Conservation (phyloP, 2,113 vertebrate species). For the Trematocara marginatum region DNA sequence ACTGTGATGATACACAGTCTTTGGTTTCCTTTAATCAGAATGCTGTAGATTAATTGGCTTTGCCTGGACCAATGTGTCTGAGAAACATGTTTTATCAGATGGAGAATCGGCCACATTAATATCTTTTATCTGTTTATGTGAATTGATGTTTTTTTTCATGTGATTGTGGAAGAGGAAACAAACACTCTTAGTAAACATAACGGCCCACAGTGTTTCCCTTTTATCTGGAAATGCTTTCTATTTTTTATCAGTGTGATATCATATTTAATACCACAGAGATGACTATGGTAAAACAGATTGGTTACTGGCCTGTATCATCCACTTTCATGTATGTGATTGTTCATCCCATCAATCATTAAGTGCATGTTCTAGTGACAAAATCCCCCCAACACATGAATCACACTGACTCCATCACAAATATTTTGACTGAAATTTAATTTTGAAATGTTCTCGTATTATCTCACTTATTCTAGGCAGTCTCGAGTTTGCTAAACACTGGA, state of each 20-base stretch:
- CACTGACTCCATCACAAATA: not conserved
- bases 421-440: not conserved
- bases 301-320: not conserved
- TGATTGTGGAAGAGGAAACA: not conserved
- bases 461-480: not conserved
- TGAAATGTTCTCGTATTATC: not conserved
- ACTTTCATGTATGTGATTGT: not conserved
- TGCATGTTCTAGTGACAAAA: not conserved
- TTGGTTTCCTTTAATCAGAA: not conserved
- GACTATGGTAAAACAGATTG: not conserved
- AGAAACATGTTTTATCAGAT: not conserved
- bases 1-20: not conserved
- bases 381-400: not conserved
- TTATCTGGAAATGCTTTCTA: not conserved
- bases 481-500: not conserved
- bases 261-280: not conserved
- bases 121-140: not conserved
- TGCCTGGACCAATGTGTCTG: not conserved
- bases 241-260: not conserved
- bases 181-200: not conserved
- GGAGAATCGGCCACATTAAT: not conserved
- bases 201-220: not conserved
- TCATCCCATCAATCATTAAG: not conserved
- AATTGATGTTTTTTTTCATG: not conserved
- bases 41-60: not conserved